Evolutionary conservation across 2,113 vertebrate genomes (phyloP).

Genomic region (Gila orcuttii): DNA sequence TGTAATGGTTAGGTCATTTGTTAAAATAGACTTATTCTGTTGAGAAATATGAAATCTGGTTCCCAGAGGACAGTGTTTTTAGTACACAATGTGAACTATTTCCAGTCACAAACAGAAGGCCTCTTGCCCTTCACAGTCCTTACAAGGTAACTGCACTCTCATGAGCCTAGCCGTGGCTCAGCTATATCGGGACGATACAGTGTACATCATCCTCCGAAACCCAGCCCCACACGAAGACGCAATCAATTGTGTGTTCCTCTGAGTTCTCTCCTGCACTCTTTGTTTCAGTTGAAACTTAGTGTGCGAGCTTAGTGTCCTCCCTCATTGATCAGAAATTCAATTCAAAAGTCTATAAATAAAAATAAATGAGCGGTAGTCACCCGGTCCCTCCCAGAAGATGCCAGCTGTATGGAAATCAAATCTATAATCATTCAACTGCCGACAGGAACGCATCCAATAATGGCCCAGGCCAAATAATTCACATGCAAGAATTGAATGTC

Average conservation of each 20-base stretch:
- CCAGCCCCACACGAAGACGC: conserved; percentile 45
- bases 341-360: conserved; percentile 71
- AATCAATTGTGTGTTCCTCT: conserved; percentile 55
- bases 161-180: conserved; percentile 41
- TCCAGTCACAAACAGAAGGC: conserved; percentile 1
- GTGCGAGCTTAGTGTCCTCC: conserved; percentile 56
- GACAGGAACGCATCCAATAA: conserved; percentile 63
- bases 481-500: conserved; percentile 75
- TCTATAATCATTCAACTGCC: conserved; percentile 63
- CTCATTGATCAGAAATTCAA: conserved; percentile 73
- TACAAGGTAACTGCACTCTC: conserved; percentile 53
- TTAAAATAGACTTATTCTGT: conserved; percentile 40
- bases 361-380: conserved; percentile 66
- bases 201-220: conserved; percentile 48
- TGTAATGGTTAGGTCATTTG: background rate
- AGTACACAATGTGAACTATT: conserved; percentile 39
- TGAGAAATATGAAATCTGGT: conserved; percentile 35
- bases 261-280: conserved; percentile 43
- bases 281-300: conserved; percentile 53
- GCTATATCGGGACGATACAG: conserved; percentile 48
- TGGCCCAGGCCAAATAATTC: conserved; percentile 70
- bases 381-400: conserved; percentile 54
- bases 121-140: conserved; percentile 48
- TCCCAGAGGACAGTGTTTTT: conserved; percentile 41
- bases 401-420: conserved; percentile 62